These are phyloP conservation scores for Coenonympha glycerion DNA, from an alignment of 2,888 invertebrate genomes.

Conservation along the genomic window DNA sequence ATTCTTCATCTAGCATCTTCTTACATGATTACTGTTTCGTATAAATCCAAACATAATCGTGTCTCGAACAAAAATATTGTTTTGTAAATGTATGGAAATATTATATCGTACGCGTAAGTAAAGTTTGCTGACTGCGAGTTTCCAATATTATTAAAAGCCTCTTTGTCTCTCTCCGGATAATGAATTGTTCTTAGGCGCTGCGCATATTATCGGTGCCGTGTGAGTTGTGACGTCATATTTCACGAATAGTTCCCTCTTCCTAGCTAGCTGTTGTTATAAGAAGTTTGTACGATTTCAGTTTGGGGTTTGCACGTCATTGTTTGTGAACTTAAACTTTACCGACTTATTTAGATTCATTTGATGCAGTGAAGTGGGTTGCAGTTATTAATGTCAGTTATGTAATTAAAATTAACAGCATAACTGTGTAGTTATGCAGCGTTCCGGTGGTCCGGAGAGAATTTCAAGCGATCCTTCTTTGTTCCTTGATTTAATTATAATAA, in stretches of 20 bases:
- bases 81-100: slow-evolving; percentile 4
- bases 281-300: slow-evolving; percentile 1
- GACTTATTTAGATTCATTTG: neutral
- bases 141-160: slow-evolving; percentile 22
- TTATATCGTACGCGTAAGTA: slow-evolving; percentile 3
- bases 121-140: slow-evolving; percentile 5
- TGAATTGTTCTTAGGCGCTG: slow-evolving; percentile 20
- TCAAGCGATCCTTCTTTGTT: too few relatives aligned
- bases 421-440: too few relatives aligned
- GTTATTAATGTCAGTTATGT: too few relatives aligned
- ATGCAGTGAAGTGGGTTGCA: too few relatives aligned
- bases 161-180: slow-evolving; percentile 19
- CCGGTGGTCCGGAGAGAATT: too few relatives aligned
- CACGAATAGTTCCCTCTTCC: slow-evolving; percentile 1
- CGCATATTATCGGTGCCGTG: slow-evolving; percentile 1
- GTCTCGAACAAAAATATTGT: neutral
- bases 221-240: neutral
- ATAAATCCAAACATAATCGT: neutral
- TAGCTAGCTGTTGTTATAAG: neutral
- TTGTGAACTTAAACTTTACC: neutral
- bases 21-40: too few relatives aligned
- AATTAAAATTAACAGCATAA: too few relatives aligned
- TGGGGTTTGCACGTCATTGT: neutral
- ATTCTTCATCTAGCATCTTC: too few relatives aligned
- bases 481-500: too few relatives aligned